These are phyloP conservation scores for Petrocephalus schoutedeni DNA, from an alignment of 2,797 vertebrate species.

Conservation along the genomic window DNA sequence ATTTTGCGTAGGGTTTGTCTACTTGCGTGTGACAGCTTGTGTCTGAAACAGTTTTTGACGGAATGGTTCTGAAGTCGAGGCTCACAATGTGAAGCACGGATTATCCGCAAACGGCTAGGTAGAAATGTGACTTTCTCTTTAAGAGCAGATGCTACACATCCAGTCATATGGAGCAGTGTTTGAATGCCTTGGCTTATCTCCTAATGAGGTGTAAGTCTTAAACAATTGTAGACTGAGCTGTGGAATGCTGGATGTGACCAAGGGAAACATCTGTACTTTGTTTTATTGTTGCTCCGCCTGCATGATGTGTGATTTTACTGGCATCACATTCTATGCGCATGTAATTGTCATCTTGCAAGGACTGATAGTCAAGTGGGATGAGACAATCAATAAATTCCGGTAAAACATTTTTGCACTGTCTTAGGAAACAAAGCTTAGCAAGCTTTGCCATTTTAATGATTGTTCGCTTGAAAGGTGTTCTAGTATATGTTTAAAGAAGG, in stretches of 20 bases:
- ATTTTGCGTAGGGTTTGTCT: not conserved
- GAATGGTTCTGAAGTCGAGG: not conserved
- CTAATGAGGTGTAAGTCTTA: not conserved
- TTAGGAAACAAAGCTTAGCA: not conserved
- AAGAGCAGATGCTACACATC: not conserved
- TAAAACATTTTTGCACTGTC: not conserved
- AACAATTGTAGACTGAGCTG: not conserved
- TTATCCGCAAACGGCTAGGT: not conserved
- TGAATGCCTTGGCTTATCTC: not conserved
- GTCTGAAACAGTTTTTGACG: not conserved
- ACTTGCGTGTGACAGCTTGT: not conserved
- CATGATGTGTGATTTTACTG: not conserved
- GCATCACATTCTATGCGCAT: not conserved
- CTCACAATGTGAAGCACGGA: not conserved
- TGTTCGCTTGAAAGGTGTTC: not conserved
- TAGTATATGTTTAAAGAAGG: not conserved
- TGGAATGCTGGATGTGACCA: slow-evolving; percentile 46
- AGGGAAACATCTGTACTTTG: slow-evolving; percentile 30
- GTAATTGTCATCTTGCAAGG: not conserved
- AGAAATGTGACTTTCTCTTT: not conserved
- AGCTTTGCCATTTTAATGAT: not conserved
- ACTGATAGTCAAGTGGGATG: not conserved
- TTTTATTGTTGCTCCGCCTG: slow-evolving; percentile 11
- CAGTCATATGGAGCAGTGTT: not conserved
- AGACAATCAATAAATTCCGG: not conserved